Evolutionary conservation across 2,888 invertebrate species (phyloP).

Genomic region (Hartigia nigra): DNA sequence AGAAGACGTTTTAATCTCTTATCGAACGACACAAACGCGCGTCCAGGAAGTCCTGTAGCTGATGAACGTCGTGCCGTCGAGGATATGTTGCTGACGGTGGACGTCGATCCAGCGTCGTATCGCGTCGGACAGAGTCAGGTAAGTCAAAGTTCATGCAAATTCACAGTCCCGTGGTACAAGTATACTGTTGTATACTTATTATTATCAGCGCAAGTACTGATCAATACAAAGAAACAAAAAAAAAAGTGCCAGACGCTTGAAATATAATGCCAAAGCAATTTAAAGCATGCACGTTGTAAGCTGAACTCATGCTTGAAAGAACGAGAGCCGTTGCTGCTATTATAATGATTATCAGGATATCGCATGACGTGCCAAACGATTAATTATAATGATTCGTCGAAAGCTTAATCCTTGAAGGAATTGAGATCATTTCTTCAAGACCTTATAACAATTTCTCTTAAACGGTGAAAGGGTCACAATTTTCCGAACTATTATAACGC

Average conservation of each 20-base stretch:
- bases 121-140: conserved; percentile 94
- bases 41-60: conserved; percentile 63
- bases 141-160: conserved; percentile 56
- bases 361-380: neutral
- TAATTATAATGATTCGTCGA: neutral
- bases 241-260: neutral
- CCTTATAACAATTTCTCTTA: neutral
- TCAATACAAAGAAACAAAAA: neutral
- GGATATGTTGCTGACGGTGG: conserved; percentile 84
- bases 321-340: neutral
- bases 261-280: neutral
- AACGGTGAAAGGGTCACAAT: neutral
- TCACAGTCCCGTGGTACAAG: neutral
- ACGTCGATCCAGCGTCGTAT: conserved; percentile 87
- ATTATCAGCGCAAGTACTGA: neutral
- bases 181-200: neutral
- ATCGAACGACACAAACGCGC: conserved; percentile 63
- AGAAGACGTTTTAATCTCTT: conserved; percentile 82
- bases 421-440: neutral
- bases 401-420: neutral
- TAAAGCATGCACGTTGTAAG: neutral
- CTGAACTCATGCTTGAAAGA: neutral
- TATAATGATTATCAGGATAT: neutral
- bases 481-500: neutral
- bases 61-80: conserved; percentile 79